Evolutionary conservation across 2,888 invertebrate genomes (phyloP), one percentile per base, ranked within the genome.

Genomic region (Agrotis exclamationis): DNA sequence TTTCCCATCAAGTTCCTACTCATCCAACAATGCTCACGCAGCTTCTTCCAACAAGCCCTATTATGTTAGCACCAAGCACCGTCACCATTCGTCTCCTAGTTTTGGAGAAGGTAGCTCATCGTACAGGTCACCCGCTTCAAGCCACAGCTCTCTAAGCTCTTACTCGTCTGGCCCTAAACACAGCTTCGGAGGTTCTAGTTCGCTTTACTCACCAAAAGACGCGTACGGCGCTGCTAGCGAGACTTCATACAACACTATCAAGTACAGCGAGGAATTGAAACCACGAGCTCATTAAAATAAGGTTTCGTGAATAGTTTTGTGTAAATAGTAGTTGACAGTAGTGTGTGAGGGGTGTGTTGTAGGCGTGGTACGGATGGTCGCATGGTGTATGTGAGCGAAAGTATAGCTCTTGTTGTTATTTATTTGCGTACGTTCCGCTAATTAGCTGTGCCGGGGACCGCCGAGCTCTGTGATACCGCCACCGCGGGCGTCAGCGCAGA

Each of bases 221-320:
- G 82, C 87, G 28, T 93, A 95, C 48, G 95, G 95, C 9, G 92
- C 96, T 20, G 93, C 93, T 80, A 96, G 96, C 79, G 95, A 95
- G 86, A 91, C 90, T 63, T 86, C 92, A 0, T 96, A 96, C 85
- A 95, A 96, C 83, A 96, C 96, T 9, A 96, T 96, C 67, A 96
- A 96, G 85, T 96, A 96, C 85, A 96, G 96, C 85, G 93, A 94
- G 80, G 95, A 94, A 82, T 84, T 96, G 16, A 96, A 95, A 68
- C 94, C 96, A n/a, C 90, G 90, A 67, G 85, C 76, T 76, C 91
- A 94, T 79, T 94, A 91, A 91, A 71, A 63, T 76, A 70, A 39
- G 72, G 63, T 67, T 70, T 82, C 68, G 81, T 64, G 79, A 79
- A 74, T 78, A 70, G 75, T 77, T 74, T 85, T 74, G 72, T 94